Percentiles rank a stretch among this genome's conserved stretches.
Evolutionary conservation across 35 echinoderm and acorn worm species (phyloP).

Genomic region (Hemicentrotus pulcherrimus): DNA sequence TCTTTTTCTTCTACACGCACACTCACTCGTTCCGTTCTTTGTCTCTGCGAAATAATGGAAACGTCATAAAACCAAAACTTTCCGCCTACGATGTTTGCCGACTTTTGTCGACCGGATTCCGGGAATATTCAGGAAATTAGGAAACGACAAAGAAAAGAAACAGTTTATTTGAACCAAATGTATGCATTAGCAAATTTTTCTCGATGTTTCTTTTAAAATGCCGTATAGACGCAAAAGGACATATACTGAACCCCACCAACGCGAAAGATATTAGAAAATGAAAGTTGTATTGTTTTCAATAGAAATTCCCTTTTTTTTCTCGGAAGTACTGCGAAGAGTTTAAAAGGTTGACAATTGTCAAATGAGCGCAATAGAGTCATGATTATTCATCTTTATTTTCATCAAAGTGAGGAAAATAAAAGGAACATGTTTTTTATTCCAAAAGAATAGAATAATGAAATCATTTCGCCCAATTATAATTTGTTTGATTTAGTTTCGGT

Average conservation of each 20-base stretch:
- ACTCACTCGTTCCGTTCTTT: not conserved
- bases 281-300: too few species aligned
- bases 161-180: not conserved
- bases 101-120: not conserved
- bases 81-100: not conserved
- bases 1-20: not conserved
- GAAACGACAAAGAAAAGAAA: not conserved
- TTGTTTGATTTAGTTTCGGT: too few species aligned
- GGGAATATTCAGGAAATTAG: constrained; percentile 4
- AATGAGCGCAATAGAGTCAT: too few species aligned
- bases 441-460: too few species aligned
- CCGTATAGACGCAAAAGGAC: not conserved
- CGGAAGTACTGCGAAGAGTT: too few species aligned
- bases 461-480: too few species aligned
- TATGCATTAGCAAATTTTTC: not conserved
- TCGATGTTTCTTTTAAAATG: not conserved
- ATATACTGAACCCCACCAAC: not conserved
- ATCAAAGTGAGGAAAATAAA: too few species aligned
- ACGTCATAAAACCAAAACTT: not conserved
- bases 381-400: too few species aligned
- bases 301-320: too few species aligned
- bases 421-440: too few species aligned
- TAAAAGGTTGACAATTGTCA: too few species aligned
- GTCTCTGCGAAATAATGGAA: not conserved
- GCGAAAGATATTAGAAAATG: too few species aligned